Conservation (phyloP, 2,888 invertebrate species). For the Timema podura region DNA sequence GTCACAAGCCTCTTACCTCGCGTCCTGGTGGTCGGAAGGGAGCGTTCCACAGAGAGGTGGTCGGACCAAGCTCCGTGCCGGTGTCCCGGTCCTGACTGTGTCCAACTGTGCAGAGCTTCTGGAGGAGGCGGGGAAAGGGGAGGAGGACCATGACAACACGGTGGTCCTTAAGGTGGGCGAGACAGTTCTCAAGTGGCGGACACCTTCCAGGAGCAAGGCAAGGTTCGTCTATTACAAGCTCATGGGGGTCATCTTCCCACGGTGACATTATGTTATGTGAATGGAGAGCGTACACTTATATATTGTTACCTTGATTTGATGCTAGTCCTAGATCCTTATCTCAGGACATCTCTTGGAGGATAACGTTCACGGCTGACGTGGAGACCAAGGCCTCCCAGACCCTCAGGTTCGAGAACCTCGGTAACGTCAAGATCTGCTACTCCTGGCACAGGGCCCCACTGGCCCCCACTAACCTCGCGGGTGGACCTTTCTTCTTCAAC, state of each 20-base stretch:
- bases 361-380: neutral
- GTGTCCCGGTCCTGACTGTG: neutral
- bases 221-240: too few species aligned
- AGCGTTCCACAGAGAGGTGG: too few species aligned
- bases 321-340: too few species aligned
- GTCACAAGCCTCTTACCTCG: too few species aligned
- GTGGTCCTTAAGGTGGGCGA: too few species aligned
- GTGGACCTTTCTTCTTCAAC: constrained; percentile 12
- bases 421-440: neutral
- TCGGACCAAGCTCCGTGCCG: neutral
- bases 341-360: neutral
- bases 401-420: constrained; percentile 1
- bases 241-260: too few species aligned
- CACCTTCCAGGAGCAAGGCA: too few species aligned
- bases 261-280: too few species aligned
- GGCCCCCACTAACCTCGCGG: neutral
- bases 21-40: neutral
- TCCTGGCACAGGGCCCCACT: neutral
- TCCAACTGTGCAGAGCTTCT: neutral
- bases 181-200: too few species aligned
- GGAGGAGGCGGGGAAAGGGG: neutral
- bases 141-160: neutral
- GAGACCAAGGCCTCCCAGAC: neutral
- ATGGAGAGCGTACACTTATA: too few species aligned
- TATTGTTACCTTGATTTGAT: too few species aligned